Conservation (phyloP, 92 coral and sea anemone species). For the Epizoanthus stellaris region DNA sequence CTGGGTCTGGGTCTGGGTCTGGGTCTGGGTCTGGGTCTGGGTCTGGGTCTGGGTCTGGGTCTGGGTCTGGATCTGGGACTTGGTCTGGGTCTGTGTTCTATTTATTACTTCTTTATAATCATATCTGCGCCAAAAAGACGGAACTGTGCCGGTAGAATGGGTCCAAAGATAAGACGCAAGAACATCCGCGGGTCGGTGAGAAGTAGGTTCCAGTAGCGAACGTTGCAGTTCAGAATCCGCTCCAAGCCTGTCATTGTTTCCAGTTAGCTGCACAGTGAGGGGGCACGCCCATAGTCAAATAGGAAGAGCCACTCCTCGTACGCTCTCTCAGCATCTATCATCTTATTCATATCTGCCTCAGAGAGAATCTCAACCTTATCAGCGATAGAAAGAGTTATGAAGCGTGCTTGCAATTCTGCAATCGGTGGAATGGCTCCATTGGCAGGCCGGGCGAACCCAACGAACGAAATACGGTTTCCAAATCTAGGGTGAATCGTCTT, state of each 20-base stretch:
- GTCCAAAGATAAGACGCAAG: neutral
- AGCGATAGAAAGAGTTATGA: slow-evolving; percentile 16
- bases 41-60: too few relatives aligned
- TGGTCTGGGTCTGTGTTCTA: too few relatives aligned
- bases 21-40: too few relatives aligned
- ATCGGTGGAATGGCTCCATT: slow-evolving; percentile 31
- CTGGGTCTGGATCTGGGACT: too few relatives aligned
- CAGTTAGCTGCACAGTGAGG: neutral
- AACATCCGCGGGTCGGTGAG: too few relatives aligned
- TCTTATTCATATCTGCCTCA: neutral
- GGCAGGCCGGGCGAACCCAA: slow-evolving; percentile 29
- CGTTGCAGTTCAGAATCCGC: neutral
- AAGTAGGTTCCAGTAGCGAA: neutral
- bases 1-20: too few relatives aligned
- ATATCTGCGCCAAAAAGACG: neutral
- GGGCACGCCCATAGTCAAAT: neutral
- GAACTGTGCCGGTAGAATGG: too few relatives aligned
- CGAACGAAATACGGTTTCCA: slow-evolving; percentile 39
- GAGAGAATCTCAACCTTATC: neutral
- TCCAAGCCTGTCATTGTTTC: too few relatives aligned
- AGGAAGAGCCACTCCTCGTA: too few relatives aligned
- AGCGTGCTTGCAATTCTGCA: slow-evolving; percentile 35
- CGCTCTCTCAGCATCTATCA: slow-evolving; percentile 28
- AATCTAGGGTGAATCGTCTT: slow-evolving; percentile 30
- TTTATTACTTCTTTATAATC: too few relatives aligned